phyloP scores from a whole-genome alignment of 1,140 invertebrate genomes.

The Saccostrea glomerata region DNA sequence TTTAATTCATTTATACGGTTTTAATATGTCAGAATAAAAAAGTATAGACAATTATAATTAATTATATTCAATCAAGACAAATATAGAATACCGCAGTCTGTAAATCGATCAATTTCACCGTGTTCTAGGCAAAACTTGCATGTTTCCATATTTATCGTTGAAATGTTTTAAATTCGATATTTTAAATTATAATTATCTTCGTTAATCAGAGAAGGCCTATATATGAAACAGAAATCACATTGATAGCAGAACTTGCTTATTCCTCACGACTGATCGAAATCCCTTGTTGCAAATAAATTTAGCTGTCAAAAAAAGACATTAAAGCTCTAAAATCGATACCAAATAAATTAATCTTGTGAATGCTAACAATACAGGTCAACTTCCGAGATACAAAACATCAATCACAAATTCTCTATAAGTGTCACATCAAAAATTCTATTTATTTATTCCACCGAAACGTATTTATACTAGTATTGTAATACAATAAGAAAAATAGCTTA shows the following conservation, averaged over 20 bases:
- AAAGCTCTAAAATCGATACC: neutral
- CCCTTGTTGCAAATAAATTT: slow-evolving; percentile 36
- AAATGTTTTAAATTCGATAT: neutral
- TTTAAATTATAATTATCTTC: neutral
- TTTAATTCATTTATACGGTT: neutral
- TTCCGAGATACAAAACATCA: neutral
- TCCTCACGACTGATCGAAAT: slow-evolving; percentile 2
- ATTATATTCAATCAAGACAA: neutral
- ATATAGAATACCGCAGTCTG: neutral
- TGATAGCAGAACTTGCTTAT: neutral
- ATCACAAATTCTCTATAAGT: neutral
- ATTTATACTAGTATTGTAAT: neutral
- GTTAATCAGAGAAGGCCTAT: neutral
- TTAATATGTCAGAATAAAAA: neutral
- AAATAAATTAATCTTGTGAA: slow-evolving; percentile 5
- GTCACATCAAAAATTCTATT: neutral
- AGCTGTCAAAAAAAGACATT: slow-evolving; percentile 19
- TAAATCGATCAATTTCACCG: neutral
- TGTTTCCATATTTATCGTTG: neutral
- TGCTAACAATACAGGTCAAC: neutral
- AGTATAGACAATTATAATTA: neutral
- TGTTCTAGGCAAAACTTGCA: neutral
- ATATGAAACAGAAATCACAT: neutral
- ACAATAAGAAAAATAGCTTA: neutral
- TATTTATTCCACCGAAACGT: neutral